These are phyloP conservation scores for Uropetala carovei DNA, from an alignment of 2,888 invertebrate species.

Conservation along the genomic window DNA sequence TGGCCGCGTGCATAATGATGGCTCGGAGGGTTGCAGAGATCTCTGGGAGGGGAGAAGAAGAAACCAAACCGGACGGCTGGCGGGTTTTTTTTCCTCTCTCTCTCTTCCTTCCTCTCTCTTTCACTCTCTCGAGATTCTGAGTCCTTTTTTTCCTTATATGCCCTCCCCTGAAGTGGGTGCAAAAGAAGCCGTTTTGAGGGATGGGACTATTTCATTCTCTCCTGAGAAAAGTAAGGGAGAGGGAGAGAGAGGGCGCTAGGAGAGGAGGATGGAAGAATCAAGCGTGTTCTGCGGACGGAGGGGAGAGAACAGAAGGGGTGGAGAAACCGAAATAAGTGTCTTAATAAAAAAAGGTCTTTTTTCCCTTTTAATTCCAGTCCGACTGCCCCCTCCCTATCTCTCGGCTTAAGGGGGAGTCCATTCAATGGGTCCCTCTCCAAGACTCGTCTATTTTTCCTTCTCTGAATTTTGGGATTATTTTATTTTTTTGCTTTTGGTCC, in stretches of 20 bases:
- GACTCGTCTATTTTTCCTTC: neutral
- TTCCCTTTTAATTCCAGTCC: neutral
- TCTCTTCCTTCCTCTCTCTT: too few species aligned
- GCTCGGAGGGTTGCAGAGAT: conserved; percentile 37
- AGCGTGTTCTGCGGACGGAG: neutral
- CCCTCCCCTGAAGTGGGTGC: conserved; percentile 1
- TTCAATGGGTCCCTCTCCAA: neutral
- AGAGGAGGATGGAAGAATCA: neutral
- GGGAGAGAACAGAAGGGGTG: neutral
- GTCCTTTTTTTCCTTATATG: conserved; percentile 24
- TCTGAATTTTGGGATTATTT: neutral
- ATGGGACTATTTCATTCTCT: neutral
- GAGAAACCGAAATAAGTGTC: neutral
- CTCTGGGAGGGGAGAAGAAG: neutral
- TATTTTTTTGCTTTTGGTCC: neutral
- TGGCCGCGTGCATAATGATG: conserved; percentile 54
- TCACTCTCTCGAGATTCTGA: neutral
- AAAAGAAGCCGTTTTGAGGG: conserved; percentile 1
- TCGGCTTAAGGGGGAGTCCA: neutral
- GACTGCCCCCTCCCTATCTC: neutral
- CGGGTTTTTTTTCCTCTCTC: neutral
- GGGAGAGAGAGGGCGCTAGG: neutral
- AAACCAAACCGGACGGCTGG: conserved; percentile 53
- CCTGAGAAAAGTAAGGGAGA: neutral
- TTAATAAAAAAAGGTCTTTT: neutral